Conservation (phyloP, 1,140 invertebrate genomes). For the Hypothenemus hampei region DNA sequence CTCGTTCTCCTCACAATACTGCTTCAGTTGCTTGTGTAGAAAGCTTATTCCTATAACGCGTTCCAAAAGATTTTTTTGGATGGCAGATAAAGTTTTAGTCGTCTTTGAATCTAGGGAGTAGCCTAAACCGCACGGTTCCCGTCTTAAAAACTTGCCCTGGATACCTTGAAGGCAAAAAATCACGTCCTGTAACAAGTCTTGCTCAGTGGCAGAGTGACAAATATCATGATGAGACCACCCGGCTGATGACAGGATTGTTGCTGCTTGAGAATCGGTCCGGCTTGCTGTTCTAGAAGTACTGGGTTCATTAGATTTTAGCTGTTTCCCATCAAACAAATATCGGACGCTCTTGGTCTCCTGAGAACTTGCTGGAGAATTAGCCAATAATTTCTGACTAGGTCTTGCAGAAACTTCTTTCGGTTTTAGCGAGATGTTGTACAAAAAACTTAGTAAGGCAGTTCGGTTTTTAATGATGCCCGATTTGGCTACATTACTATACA, state of each 20-base stretch:
- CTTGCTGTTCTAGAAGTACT: slow-evolving; percentile 15
- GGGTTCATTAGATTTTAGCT: slow-evolving; percentile 24
- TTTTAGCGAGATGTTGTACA: slow-evolving; percentile 22
- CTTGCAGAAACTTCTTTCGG: not conserved
- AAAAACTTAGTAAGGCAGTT: slow-evolving; percentile 20
- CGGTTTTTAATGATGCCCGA: slow-evolving; percentile 26
- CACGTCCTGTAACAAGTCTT: slow-evolving; percentile 66
- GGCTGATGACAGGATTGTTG: slow-evolving; percentile 28
- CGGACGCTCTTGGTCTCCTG: slow-evolving; percentile 19
- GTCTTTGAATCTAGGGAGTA: slow-evolving; percentile 64
- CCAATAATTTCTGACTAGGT: slow-evolving; percentile 3
- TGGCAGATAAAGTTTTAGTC: slow-evolving; percentile 36
- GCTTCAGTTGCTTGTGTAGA: slow-evolving; percentile 73
- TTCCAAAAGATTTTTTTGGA: slow-evolving; percentile 56
- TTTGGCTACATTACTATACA: slow-evolving; percentile 39
- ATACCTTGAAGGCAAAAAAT: slow-evolving; percentile 79
- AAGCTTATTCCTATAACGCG: slow-evolving; percentile 81
- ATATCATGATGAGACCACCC: slow-evolving; percentile 30
- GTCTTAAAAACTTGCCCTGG: slow-evolving; percentile 67
- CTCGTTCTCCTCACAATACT: slow-evolving; percentile 62
- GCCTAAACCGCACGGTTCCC: slow-evolving; percentile 58
- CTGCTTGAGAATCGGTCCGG: slow-evolving; percentile 28
- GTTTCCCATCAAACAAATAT: slow-evolving; percentile 24
- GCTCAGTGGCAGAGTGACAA: slow-evolving; percentile 32
- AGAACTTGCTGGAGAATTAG: not conserved